phyloP scores from a whole-genome alignment of 2,797 vertebrate species.

The Amblyopsis hoosieri region DNA sequence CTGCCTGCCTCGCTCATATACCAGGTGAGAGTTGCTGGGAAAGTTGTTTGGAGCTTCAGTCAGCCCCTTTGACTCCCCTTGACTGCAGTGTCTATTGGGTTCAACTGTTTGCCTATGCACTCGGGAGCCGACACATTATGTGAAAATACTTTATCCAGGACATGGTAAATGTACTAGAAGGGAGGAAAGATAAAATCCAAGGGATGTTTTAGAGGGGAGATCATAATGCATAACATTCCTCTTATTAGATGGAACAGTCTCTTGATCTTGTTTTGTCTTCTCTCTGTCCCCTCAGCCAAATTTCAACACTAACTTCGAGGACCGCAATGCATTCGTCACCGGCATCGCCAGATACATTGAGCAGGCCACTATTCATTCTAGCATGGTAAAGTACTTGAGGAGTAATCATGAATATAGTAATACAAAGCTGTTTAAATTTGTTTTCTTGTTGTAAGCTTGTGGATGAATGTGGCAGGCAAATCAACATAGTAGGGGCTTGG shows the following conservation, averaged over 20 bases:
- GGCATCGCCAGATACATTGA: conserved; percentile 98
- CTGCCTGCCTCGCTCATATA: conserved; percentile 96
- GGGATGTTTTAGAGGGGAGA: too few species aligned
- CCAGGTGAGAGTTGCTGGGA: conserved; percentile 82
- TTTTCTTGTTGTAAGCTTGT: neutral
- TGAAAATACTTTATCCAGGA: too few species aligned
- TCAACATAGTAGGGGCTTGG: conserved; percentile 20
- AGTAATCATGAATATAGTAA: neutral
- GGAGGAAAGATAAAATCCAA: too few species aligned
- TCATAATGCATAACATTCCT: too few species aligned
- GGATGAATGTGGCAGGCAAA: conserved; percentile 3
- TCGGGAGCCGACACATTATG: too few species aligned
- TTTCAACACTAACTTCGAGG: conserved; percentile 99
- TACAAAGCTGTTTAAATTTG: neutral
- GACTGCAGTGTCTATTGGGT: neutral
- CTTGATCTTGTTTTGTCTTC: neutral
- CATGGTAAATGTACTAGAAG: too few species aligned
- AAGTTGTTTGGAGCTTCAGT: neutral
- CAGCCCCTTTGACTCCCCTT: neutral
- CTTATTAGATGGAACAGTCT: too few species aligned
- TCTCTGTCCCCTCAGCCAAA: conserved; percentile 83
- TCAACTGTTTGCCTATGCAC: too few species aligned
- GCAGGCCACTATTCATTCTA: conserved; percentile 96
- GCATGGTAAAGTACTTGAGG: conserved; percentile 83
- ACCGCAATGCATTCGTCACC: conserved; percentile 97